A percentile compares a stretch with the other conserved stretches of the same genome.
These are phyloP conservation scores for Engraulis encrasicolus DNA, from an alignment of 2,113 vertebrate genomes.

Conservation along the genomic window DNA sequence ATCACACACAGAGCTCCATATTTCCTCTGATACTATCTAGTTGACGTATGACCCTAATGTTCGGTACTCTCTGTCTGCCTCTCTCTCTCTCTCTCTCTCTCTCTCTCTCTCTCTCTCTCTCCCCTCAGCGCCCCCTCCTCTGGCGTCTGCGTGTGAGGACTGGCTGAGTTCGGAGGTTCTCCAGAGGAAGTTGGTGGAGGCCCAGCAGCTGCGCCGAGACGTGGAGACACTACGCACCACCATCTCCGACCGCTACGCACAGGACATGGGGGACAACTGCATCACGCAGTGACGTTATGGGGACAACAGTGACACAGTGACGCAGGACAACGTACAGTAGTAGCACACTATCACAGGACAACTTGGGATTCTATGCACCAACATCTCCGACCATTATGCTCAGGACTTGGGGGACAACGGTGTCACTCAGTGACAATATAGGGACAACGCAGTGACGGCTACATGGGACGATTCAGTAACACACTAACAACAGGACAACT, in stretches of 20 bases:
- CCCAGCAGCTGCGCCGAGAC: conserved; percentile 86
- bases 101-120: background rate
- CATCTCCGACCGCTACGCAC: conserved; percentile 93
- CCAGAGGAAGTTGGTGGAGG: conserved; percentile 85
- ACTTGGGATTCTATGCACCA: too few species aligned
- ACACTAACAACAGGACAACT: too few species aligned
- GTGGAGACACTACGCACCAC: conserved; percentile 91
- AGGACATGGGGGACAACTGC: conserved; percentile 99
- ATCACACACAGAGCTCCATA: too few species aligned
- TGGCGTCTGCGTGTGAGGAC: conserved; percentile 74
- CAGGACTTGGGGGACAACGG: background rate
- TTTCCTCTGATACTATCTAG: too few species aligned
- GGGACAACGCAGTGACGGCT: too few species aligned
- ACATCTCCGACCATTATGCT: background rate
- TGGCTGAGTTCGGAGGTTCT: conserved; percentile 83
- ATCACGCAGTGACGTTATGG: conserved; percentile 81
- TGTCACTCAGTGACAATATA: background rate
- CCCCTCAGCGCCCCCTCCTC: conserved; percentile 71
- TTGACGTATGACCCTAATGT: too few species aligned
- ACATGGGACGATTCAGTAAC: too few species aligned
- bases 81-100: background rate
- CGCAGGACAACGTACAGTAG: too few species aligned
- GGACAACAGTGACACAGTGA: too few species aligned
- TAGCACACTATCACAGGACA: background rate
- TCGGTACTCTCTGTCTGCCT: background rate